phyloP scores from a whole-genome alignment of 2,797 vertebrate genomes.

The Chiroxiphia lanceolata region DNA sequence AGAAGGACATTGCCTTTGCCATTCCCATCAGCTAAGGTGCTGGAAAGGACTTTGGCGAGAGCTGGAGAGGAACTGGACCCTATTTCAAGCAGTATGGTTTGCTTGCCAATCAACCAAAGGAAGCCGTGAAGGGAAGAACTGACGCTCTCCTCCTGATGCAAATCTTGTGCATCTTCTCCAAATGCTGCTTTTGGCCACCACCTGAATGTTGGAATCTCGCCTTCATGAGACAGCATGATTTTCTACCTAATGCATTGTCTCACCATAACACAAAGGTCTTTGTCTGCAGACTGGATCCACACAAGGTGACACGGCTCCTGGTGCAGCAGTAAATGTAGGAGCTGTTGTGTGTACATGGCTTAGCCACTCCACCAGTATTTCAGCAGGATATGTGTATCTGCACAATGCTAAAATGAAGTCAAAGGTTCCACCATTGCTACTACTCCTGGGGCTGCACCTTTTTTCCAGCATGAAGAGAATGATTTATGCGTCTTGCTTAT shows the following conservation, averaged over 20 bases:
- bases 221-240: background rate
- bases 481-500: background rate
- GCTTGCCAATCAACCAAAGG: background rate
- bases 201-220: background rate
- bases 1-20: background rate
- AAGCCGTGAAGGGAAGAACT: background rate
- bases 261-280: background rate
- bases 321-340: background rate
- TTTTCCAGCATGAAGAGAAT: background rate
- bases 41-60: background rate
- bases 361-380: background rate
- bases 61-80: background rate
- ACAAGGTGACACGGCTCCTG: rapidly evolving
- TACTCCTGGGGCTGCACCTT: background rate
- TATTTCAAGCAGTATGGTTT: background rate
- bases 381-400: background rate
- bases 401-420: background rate
- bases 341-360: background rate
- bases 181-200: background rate
- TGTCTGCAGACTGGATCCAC: background rate
- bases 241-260: background rate
- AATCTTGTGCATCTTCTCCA: background rate
- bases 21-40: background rate
- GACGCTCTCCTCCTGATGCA: background rate
- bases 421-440: background rate